Conservation (phyloP, 2,888 invertebrate species). For the Dysmachus trigonus region DNA sequence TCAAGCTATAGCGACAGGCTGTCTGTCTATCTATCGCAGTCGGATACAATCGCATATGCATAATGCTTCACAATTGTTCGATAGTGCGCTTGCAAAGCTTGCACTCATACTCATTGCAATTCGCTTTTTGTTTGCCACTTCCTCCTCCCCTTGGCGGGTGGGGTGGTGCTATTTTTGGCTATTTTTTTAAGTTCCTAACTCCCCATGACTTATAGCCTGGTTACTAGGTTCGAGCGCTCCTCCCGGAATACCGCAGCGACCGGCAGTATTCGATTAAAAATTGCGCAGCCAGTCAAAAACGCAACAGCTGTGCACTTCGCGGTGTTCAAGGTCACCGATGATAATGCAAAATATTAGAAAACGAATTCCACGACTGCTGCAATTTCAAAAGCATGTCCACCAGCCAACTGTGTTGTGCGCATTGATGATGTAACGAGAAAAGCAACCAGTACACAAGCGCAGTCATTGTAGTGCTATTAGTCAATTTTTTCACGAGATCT, state of each 20-base stretch:
- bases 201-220: neutral
- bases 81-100: neutral
- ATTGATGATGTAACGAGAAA: neutral
- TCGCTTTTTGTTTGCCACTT: neutral
- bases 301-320: constrained; percentile 4
- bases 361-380: neutral
- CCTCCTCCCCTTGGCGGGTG: neutral
- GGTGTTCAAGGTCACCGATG: neutral
- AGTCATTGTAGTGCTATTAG: neutral
- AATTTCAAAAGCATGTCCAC: neutral
- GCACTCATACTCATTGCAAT: neutral
- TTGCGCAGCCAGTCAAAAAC: neutral
- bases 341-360: neutral
- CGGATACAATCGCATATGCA: neutral
- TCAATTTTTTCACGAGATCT: neutral
- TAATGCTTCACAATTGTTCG: neutral
- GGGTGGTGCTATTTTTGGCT: neutral
- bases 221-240: neutral
- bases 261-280: neutral
- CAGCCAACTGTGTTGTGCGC: neutral
- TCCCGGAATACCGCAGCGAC: neutral
- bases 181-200: neutral
- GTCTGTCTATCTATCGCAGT: neutral
- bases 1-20: neutral
- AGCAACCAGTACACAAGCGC: neutral